Evolutionary conservation across 1,140 invertebrate species (phyloP), one percentile per base, ranked within the genome.

Genomic region (Drosophila santomea): DNA sequence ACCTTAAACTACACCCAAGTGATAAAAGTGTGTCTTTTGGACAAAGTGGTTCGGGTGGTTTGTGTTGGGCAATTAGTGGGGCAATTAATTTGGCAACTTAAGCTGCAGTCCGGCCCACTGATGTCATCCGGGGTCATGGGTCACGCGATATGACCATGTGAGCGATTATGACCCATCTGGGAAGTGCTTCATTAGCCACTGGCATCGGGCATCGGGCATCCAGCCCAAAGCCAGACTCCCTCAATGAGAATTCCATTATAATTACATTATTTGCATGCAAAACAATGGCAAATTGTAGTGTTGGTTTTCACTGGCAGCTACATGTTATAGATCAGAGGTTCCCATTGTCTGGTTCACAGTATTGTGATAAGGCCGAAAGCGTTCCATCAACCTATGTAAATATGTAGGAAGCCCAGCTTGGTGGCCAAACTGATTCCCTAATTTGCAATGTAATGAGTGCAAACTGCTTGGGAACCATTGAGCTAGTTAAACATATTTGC

Each of bases 11-110:
- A 66, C 61, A 39, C 45, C 72, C 38, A 60, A 80, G 58, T 74
- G 83, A 86, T 86, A 88, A 78, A 68, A 82, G 68, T 55, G 68
- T 55, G 59, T 55, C 59, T 39, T 63, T 68, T 28, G 47, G 48
- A 45, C 72, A 66, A 73, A 81, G 61, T 80, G 78, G 69, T 63
- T 69, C 44, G 10, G 35, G 56, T 11, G 50, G 17, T 17, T 17
- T 17, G 17, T 17, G 17, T 17, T 17, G 17, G 50, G 72, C 82
- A 86, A 86, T 86, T 86, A 86, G 82, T 67, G 60, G 43, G 35
- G 62, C 81, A 74, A 80, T 85, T 78, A 86, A 85, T 85, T 81
- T 56, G 44, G 47, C 64, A 55, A 64, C 41, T 75, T 72, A 68
- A 82, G 60, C 50, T 54, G 52, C 47, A 28, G 45, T n/a, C 54